These are phyloP conservation scores for Trissolcus basalis DNA, from an alignment of 1,140 invertebrate species.

Conservation along the genomic window DNA sequence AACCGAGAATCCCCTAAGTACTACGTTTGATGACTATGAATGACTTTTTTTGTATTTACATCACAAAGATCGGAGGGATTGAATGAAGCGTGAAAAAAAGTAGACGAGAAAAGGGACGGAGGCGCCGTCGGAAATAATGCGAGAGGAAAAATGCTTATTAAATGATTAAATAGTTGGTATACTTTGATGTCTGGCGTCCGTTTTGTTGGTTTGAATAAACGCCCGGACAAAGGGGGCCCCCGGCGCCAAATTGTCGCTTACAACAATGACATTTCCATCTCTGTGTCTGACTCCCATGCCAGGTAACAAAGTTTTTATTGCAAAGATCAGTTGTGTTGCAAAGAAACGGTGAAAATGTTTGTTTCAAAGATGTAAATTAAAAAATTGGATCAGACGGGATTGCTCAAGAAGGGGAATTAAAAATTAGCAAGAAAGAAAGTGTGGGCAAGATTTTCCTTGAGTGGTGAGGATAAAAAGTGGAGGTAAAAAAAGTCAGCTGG, in stretches of 20 bases:
- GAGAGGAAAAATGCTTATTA: constrained; percentile 19
- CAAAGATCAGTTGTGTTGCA: no score
- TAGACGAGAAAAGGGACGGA: neutral
- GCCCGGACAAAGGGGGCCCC: constrained; percentile 1
- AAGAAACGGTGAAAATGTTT: neutral
- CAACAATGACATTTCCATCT: constrained; percentile 10
- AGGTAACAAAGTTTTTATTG: constrained; percentile 11
- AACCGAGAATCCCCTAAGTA: no score
- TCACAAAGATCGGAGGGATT: neutral
- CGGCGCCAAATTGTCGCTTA: constrained; percentile 24
- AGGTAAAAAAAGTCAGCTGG: constrained; percentile 35
- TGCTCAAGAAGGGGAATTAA: no score
- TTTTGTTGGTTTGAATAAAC: constrained; percentile 9
- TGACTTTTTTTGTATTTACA: no score
- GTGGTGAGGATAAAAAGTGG: constrained; percentile 22
- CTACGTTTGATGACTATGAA: no score
- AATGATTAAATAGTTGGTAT: constrained; percentile 17
- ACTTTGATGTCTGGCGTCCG: neutral
- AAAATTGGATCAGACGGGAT: no score
- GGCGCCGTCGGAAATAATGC: constrained; percentile 8
- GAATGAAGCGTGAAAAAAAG: neutral
- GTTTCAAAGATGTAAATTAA: neutral
- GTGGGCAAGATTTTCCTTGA: constrained; percentile 15
- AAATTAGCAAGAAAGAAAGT: no score
- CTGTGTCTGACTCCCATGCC: neutral